Percentiles rank a stretch among this genome's conserved stretches.
These are phyloP conservation scores for Clivina fossor DNA, from an alignment of 2,888 invertebrate genomes.

Conservation along the genomic window DNA sequence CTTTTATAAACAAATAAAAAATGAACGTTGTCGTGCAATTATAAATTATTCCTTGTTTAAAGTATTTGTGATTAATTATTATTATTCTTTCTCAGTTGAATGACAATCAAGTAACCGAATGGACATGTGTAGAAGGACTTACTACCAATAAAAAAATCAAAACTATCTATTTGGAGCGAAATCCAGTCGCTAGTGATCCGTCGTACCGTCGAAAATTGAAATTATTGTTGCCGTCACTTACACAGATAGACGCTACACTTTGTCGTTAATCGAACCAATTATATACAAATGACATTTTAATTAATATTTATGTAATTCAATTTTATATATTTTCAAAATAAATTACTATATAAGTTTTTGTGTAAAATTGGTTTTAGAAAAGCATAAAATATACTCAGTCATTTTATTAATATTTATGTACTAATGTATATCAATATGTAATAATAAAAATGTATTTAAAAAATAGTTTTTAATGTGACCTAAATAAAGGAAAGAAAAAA, in stretches of 20 bases:
- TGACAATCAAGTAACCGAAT: constrained; percentile 83
- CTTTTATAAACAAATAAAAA: too few species aligned
- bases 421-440: too few species aligned
- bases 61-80: constrained; percentile 20
- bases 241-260: constrained; percentile 94
- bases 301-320: constrained; percentile 8
- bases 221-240: constrained; percentile 78
- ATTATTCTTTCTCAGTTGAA: constrained; percentile 73
- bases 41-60: not conserved
- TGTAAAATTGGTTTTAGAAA: too few species aligned
- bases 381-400: too few species aligned
- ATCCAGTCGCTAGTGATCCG: constrained; percentile 82
- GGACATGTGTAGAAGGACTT: constrained; percentile 80
- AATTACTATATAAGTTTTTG: too few species aligned
- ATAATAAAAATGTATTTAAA: too few species aligned
- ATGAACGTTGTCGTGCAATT: too few species aligned
- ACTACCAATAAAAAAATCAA: constrained; percentile 65
- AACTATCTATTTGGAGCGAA: constrained; percentile 93
- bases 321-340: too few species aligned
- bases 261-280: constrained; percentile 64
- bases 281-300: too few species aligned
- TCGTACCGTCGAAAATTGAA: constrained; percentile 91
- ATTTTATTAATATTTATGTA: too few species aligned
- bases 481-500: too few species aligned
- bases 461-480: too few species aligned